Evolutionary conservation across 2,888 invertebrate genomes (phyloP).

Genomic region (Dichetophora obliterata): DNA sequence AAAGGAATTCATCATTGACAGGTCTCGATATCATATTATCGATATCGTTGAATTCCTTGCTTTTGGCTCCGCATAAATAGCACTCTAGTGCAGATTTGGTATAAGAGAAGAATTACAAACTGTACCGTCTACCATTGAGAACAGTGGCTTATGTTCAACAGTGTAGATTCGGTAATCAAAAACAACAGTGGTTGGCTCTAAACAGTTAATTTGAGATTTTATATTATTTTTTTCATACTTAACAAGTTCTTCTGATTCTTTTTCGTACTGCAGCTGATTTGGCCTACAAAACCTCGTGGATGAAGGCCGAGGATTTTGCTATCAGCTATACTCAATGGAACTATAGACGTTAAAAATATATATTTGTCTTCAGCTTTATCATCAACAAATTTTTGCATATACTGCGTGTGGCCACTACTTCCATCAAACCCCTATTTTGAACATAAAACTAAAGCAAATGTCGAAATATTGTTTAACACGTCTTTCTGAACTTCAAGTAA

Average conservation of each 20-base stretch:
- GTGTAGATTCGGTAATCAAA: background rate
- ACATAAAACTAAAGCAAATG: background rate
- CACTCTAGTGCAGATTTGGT: background rate
- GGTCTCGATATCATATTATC: background rate
- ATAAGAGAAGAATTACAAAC: background rate
- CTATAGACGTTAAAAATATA: background rate
- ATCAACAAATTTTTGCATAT: background rate
- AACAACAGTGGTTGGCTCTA: background rate
- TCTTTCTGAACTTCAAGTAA: background rate
- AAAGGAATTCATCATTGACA: background rate
- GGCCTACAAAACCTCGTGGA: background rate
- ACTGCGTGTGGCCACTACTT: background rate
- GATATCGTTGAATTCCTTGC: background rate
- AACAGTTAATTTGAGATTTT: background rate
- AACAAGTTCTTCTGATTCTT: background rate
- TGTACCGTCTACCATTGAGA: constrained; percentile 21
- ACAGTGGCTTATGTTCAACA: background rate
- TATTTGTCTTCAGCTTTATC: background rate
- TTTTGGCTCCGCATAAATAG: constrained; percentile 4
- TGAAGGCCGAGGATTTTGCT: background rate
- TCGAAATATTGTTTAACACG: no score
- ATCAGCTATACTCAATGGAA: background rate
- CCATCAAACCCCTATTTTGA: background rate
- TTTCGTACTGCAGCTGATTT: background rate
- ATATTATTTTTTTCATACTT: background rate